Evolutionary conservation across 2,113 vertebrate genomes (phyloP), one percentile per base, ranked within the genome.

Genomic region (Sitta europaea): DNA sequence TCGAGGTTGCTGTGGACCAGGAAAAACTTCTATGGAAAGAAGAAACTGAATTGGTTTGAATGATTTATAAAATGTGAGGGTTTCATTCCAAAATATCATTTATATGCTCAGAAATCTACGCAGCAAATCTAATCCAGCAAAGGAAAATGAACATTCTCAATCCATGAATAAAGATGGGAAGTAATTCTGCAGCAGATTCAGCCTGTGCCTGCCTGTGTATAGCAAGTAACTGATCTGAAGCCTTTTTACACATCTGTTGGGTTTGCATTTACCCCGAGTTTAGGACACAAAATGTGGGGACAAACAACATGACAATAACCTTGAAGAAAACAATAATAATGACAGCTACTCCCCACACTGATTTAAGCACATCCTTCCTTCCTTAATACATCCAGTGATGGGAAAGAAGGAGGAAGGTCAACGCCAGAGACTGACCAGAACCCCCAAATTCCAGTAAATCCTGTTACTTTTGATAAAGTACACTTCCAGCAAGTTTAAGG

Each of bases 21-120:
- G 53, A 94, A 94, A 72, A 73, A 68, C 12, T 75, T 75, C 53
- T 51, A 31, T 5, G 11, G 47, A 76, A 88, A 70, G 80, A 91
- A 70, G 58, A 57, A 90, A 62, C 54, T 58, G 54, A 86, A 83
- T 62, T 83, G 78, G 27, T 19, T 88, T 85, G 48, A 88, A 85
- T 79, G 47, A 94, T 92, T 88, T 82, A 73, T 82, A 82, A 91
- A 89, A 91, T 74, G 62, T 48, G 74, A 96, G 66, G 57, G 8
- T 78, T 97, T 85, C 66, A 57, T 85, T 92, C 84, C 48, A 81
- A 97, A 95, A 87, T 81, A 94, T 72, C 67, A 82, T 86, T 82
- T 79, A 79, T 82, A 77, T 61, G 58, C 38, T 81, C 51, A 70
- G 87, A 90, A 96, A 94, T 90, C 53, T 91, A 86, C 22, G 4